Base-by-base conservation (phyloP, 1,140 invertebrate genomes). In the Euborellia annulipes region DNA sequence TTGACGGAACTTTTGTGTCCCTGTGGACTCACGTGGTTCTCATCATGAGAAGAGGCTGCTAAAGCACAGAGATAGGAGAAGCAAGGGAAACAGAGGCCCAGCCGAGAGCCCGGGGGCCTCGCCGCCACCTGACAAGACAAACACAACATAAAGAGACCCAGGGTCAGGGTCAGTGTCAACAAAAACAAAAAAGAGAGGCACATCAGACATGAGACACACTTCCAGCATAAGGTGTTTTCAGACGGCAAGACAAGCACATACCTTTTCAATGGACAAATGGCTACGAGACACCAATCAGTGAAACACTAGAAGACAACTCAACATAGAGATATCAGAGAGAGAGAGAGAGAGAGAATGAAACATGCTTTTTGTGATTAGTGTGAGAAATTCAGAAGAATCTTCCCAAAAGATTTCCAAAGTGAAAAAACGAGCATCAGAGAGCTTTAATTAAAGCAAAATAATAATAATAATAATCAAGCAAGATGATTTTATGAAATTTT, bases 61-160 rank as follows among this genome's bases (percentile, higher is more conserved):
- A 66, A 68, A 68, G 63, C 64, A 66, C 60, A 68, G 65, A 67
- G 61, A 65, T 56, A 68, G 65, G 64, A 65, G 64, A 65, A 68
- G 63, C 63, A 64, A 64, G 59, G 62, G 58, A 61, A 58, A 58
- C 61, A 55, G 62, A 62, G 59, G 61, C 61, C 51, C 59, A 61
- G 55, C 58, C 61, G 57, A 63, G 62, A 61, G 55, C 58, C 57
- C 62, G 59, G 57, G 54, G 56, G 61, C 63, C 62, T 56, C 58
- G 58, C 60, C 62, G 64, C 60, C 60, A 67, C 63, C 62, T 66
- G 62, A 61, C 62, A 63, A 60, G 64, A 56, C 61, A 64, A 60
- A 56, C 62, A 62, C 57, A 61, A 61, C 60, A 59, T 60, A 27
- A 11, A 27, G 23, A 27, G 11, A 27, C 23, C 23, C 11, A n/a